Evolutionary conservation across 35 echinoderm and acorn worm species (phyloP).

Genomic region (Stichopus chloronotus): DNA sequence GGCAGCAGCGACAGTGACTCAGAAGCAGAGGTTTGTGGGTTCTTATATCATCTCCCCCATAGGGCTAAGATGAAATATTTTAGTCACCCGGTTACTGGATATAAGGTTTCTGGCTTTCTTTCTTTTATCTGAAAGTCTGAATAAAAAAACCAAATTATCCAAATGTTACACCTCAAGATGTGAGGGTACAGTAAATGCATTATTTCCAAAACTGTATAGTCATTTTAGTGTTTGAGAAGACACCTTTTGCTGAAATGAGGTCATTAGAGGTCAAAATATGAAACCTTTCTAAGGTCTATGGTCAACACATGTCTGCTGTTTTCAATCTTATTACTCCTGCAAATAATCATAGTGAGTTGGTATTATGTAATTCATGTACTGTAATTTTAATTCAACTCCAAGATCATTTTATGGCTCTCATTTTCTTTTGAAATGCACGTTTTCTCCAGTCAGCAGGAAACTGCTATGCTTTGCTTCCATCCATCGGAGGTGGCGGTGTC

Average conservation of each 20-base stretch:
- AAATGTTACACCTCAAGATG: background rate
- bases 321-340: too few relatives aligned
- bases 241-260: too few relatives aligned
- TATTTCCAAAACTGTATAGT: too few relatives aligned
- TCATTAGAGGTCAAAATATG: too few relatives aligned
- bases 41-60: background rate
- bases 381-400: too few relatives aligned
- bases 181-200: too few relatives aligned
- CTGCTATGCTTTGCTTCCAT: conserved; percentile 74
- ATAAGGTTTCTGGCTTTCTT: background rate
- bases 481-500: conserved; percentile 68
- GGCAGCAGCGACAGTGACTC: background rate
- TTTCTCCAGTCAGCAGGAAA: conserved; percentile 54
- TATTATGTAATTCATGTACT: too few relatives aligned
- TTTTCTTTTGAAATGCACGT: background rate
- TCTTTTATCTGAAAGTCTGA: background rate
- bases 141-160: background rate
- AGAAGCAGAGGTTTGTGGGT: conserved; percentile 12
- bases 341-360: too few relatives aligned
- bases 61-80: background rate
- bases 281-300: too few relatives aligned
- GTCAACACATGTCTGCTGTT: too few relatives aligned
- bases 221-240: too few relatives aligned
- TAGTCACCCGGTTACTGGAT: background rate
- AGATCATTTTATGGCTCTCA: too few relatives aligned